Evolutionary conservation across 1,140 invertebrate genomes (phyloP), one percentile per base, ranked within the genome.

Genomic region (Drosophila serrata): DNA sequence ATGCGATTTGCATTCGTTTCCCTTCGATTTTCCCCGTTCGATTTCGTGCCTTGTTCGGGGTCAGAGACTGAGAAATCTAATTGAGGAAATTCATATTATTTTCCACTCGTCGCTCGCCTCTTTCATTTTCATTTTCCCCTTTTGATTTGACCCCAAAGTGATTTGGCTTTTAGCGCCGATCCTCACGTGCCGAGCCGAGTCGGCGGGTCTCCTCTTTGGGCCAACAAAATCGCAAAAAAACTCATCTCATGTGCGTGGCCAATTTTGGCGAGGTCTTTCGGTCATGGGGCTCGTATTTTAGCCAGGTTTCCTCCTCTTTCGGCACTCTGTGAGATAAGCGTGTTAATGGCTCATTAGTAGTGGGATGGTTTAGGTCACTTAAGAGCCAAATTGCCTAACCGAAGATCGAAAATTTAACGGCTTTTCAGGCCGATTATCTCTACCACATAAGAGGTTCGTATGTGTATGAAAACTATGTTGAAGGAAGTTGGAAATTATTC

Each of bases 71-170:
- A 40, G 60, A 80, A 84, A 75, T 67, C 76, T 84, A 85, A 85
- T 84, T 84, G 81, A 84, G 81, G 81, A 84, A 84, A 84, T 80
- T 85, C 65, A 77, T 84, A 81, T 76, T 81, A 75, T 75, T 73
- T 75, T 80, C 24, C 62, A 68, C 46, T 33, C 61, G 65, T 31
- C 65, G 62, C 45, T 67, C 37, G 35, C 37, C 65, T 68, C 61
- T 65, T 67, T 67, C 61, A 65, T 69, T 69, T 69, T 68, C 62
- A 69, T 68, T 69, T 67, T 69, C 31, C 62, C 29, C 37, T 37
- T 53, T 53, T 37, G 37, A 65, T 48, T 53, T 55, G 37, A 69
- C 65, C 65, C 37, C 61, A 68, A 67, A 69, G 65, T 68, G 63
- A 55, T 69, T 69, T 63, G 63, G 63, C 63, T 59, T 65, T 65